Percentiles rank a stretch among this genome's conserved stretches.
Conservation (phyloP, 2,113 vertebrate genomes). For the Phrynosoma platyrhinos region DNA sequence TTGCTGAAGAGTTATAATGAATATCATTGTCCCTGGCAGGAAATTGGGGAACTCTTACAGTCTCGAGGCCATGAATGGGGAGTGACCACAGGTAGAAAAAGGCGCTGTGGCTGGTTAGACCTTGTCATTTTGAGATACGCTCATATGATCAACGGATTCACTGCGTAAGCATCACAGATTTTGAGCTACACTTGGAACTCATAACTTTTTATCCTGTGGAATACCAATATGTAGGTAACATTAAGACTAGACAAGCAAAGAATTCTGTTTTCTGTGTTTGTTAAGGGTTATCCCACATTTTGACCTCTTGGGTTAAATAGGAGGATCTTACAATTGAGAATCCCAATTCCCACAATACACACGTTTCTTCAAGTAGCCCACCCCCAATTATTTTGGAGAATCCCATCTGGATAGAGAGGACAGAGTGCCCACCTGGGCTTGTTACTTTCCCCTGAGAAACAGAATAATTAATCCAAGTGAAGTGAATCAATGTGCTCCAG, state of each 20-base stretch:
- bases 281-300: too few species aligned
- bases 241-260: conserved; percentile 69
- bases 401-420: too few species aligned
- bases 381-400: too few species aligned
- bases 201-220: conserved; percentile 72
- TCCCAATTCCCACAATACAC: too few species aligned
- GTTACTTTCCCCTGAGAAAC: too few species aligned
- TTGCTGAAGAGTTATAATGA: not conserved
- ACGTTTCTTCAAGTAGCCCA: too few species aligned
- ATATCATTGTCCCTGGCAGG: conserved; percentile 70
- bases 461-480: too few species aligned
- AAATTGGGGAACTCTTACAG: conserved; percentile 92
- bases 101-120: conserved; percentile 97
- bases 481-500: too few species aligned
- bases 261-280: conserved; percentile 61
- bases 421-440: too few species aligned
- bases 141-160: conserved; percentile 98
- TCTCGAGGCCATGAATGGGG: conserved; percentile 94
- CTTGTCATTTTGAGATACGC: conserved; percentile 94
- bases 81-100: conserved; percentile 95
- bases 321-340: too few species aligned
- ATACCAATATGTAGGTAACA: conserved; percentile 76
- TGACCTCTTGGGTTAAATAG: too few species aligned
- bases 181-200: conserved; percentile 72
- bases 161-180: conserved; percentile 87